Base-by-base conservation (phyloP, 2,113 vertebrate genomes). In the Emydura subglobosa region DNA sequence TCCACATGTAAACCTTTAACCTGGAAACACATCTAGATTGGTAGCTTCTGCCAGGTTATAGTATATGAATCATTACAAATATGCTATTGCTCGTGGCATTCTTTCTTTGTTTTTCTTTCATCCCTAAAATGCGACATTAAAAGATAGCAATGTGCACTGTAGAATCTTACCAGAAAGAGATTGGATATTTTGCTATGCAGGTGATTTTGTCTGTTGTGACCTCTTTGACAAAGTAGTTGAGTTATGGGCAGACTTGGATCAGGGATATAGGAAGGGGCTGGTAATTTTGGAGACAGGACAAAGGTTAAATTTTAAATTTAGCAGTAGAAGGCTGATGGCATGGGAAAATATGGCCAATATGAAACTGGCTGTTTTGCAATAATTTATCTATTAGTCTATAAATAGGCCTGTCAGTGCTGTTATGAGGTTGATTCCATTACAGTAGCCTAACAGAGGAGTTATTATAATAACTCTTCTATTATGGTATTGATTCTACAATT, bases 401-500 rank as follows among this genome's bases (percentile, higher is more conserved):
- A 91, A 74, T 24, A 83, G 84, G 5, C 61, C 5, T 54, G 42
- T 94, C 79, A 88, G 44, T n/a, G 10, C 22, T 78, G 29, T 74
- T 49, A 80, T 6, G 76, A 90, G 5, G 39, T 85, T 91, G 24
- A 87, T 94, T 94, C n/a, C 50, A 54, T 92, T 94, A 47, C 1
- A 84, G 8, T 54, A 61, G 25, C 39, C 59, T 89, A 85, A 55
- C 24, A 89, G 16, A 59, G 14, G 49, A 92, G 22, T 82, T 93
- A 79, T 57, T 79, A 31, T 82, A 83, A 47, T 74, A 94, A 61
- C 34, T 82, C 88, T 93, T 74, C 21, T 88, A 87, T 90, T 90
- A 93, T 27, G 6, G 50, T 97, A 90, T 86, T 90, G n/a, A 83
- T 95, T 93, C 25, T 91, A 91, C 78, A 90, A 82, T n/a, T 65